Percentiles rank a stretch among this genome's conserved stretches.
phyloP scores from a whole-genome alignment of 2,113 vertebrate genomes.

The Pantherophis guttatus region DNA sequence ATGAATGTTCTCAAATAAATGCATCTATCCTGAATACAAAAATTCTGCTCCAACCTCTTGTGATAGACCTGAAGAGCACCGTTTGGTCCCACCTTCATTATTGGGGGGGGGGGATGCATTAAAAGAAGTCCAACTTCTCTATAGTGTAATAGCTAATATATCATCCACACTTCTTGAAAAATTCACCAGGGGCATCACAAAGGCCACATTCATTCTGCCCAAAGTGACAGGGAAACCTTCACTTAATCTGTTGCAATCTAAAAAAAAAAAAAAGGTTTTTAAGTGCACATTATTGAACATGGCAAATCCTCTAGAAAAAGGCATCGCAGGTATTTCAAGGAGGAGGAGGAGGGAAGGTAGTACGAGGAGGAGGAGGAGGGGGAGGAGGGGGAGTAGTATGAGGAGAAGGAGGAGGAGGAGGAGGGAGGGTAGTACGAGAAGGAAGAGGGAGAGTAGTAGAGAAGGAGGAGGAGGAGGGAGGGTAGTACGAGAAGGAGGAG shows the following conservation, averaged over 20 bases:
- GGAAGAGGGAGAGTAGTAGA: no score
- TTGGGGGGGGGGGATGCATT: neutral
- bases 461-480: no score
- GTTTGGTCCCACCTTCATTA: neutral
- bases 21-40: neutral
- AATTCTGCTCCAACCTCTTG: neutral
- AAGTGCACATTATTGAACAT: slow-evolving; percentile 5
- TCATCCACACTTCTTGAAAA: neutral
- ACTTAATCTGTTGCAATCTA: neutral
- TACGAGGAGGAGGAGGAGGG: neutral
- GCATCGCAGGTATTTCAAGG: neutral
- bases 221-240: slow-evolving; percentile 8
- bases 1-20: neutral
- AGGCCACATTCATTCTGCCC: neutral
- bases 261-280: neutral
- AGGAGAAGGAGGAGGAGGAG: no score
- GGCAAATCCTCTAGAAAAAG: neutral
- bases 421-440: no score
- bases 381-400: no score
- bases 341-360: neutral
- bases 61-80: neutral
- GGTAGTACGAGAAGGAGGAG: no score
- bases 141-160: neutral
- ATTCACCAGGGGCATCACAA: neutral
- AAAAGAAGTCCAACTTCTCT: neutral